Conservation (phyloP, 2,113 vertebrate genomes). For the Peromyscus leucopus region DNA sequence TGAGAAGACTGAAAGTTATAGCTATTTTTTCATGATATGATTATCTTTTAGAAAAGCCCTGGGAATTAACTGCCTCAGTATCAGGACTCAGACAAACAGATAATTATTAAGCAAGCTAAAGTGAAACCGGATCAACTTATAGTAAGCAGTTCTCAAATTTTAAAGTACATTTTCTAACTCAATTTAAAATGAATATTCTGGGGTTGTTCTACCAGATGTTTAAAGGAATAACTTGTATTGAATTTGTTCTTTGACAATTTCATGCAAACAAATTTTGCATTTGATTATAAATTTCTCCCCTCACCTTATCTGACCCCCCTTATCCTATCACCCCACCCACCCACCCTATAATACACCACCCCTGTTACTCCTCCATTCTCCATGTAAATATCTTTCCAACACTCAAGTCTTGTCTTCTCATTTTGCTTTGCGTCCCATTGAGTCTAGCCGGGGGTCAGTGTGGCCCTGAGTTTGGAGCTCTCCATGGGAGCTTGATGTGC, state of each 20-base stretch:
- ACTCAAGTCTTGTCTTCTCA: not conserved
- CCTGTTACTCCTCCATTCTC: not conserved
- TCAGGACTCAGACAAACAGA: not conserved
- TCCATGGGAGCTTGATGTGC: no score
- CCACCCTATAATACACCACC: not conserved
- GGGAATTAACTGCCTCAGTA: not conserved
- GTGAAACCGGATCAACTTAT: not conserved
- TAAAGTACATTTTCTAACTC: not conserved
- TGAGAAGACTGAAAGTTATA: not conserved
- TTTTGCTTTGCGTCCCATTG: not conserved
- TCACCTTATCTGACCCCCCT: not conserved
- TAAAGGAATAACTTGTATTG: not conserved
- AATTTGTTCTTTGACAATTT: not conserved
- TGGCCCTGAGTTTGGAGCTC: not conserved
- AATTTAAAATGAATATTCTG: slow-evolving; percentile 3
- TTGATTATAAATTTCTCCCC: not conserved
- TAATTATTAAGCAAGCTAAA: not conserved
- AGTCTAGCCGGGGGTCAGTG: not conserved
- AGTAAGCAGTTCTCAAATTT: not conserved
- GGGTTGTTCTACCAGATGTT: not conserved
- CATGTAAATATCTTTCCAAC: not conserved
- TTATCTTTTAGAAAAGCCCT: slow-evolving; percentile 12
- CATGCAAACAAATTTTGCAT: not conserved
- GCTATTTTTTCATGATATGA: slow-evolving; percentile 37
- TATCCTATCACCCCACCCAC: no score